Base-by-base conservation (phyloP, 2,888 invertebrate genomes). In the Catocala nupta region DNA sequence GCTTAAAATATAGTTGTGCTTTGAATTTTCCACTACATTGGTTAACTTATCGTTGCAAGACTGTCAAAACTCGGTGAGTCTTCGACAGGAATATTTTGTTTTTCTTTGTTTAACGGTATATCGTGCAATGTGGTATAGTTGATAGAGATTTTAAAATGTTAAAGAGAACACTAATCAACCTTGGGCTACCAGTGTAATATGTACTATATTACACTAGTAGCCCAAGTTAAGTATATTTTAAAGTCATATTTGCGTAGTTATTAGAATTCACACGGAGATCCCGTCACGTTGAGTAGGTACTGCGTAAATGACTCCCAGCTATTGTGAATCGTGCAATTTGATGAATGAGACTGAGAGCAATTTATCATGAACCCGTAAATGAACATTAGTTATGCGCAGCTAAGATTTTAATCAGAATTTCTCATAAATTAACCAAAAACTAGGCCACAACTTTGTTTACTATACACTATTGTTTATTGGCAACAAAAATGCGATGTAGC, bases 381-480 rank as follows among this genome's bases (percentile, higher is more conserved):
- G 63, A 59, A 44, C 44, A 58, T 70, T 60, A 60, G 51, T 61
- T 65, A 65, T 70, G 60, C 49, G 42, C 39, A 13, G 42, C 5
- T 48, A 50, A 56, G 45, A 58, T 53, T 36, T 57, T 66, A 74
- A 62, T 71, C 58, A 64, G 47, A 59, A 49, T 57, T 59, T 48
- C 61, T 55, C 70, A 68, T 62, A 63, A 70, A 71, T 63, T 70
- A 68, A 54, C 66, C 61, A 66, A 63, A 71, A 82, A 81, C 65
- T 78, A 71, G 81, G 78, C 76, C 81, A 80, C 80, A 70, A 78
- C 74, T 75, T 70, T 81, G 80, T 77, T 77, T 71, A 68, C 63
- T 39, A 39, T 39, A 39, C 36, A 39, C 36, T 8, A 39, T 39
- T 39, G 36, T 39, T 39, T 39, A 39, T 8, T 39, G 36, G 8